Conservation (phyloP, 2,113 vertebrate genomes). For the Equus przewalskii region DNA sequence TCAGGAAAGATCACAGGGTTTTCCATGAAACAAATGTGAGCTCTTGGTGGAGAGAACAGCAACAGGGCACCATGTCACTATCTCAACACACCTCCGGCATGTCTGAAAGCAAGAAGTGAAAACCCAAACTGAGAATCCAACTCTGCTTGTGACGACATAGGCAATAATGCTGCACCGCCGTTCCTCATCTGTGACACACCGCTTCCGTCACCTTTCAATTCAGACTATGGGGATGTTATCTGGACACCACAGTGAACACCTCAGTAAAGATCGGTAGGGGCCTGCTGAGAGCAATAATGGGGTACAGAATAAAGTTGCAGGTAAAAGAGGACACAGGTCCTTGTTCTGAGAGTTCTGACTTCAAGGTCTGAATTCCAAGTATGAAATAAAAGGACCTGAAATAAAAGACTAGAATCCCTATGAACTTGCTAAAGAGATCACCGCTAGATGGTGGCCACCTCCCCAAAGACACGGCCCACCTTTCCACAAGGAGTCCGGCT, state of each 20-base stretch:
- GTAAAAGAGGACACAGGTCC: background rate
- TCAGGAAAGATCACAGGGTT: background rate
- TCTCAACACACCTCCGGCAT: too few species aligned
- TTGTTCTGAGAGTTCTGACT: background rate
- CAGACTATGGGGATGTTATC: background rate
- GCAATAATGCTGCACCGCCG: background rate
- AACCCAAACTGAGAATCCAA: background rate
- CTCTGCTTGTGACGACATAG: background rate
- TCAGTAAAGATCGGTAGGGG: background rate
- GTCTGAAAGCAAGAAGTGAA: background rate
- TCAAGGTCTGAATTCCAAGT: conserved; percentile 25
- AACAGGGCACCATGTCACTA: fast-evolving
- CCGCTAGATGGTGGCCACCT: background rate
- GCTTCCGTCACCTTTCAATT: background rate
- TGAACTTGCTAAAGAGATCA: background rate
- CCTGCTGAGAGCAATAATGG: background rate
- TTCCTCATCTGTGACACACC: background rate
- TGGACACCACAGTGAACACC: background rate
- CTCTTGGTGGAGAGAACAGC: background rate
- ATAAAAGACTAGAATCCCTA: background rate
- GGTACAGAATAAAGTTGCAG: background rate
- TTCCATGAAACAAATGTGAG: background rate
- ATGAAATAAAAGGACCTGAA: conserved; percentile 59
- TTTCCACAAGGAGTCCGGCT: background rate
- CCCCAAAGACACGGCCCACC: background rate